Conservation (phyloP, 1,140 invertebrate species). For the Drosophila lini region DNA sequence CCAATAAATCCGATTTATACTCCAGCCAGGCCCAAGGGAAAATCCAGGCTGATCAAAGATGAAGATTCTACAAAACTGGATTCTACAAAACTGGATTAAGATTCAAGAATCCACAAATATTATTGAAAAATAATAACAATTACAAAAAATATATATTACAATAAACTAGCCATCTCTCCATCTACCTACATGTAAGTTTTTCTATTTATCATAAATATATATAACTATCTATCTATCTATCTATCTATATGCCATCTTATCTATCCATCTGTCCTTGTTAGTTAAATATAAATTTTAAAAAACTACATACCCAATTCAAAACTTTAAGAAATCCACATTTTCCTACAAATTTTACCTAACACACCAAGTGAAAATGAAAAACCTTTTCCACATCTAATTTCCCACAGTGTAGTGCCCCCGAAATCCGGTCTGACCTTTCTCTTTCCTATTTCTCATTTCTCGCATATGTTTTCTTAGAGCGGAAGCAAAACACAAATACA, state of each 20-base stretch:
- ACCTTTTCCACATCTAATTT: background rate
- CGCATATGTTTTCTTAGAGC: slow-evolving; percentile 14
- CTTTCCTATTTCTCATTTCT: background rate
- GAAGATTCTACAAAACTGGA: too few species aligned
- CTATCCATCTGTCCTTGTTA: background rate
- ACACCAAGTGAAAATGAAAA: too few species aligned
- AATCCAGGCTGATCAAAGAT: background rate
- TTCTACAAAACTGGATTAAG: background rate
- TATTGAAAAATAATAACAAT: background rate
- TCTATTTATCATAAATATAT: too few species aligned
- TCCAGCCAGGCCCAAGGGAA: background rate
- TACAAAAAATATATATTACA: too few species aligned
- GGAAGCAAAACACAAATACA: slow-evolving; percentile 38
- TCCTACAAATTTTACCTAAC: too few species aligned
- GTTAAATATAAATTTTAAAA: too few species aligned
- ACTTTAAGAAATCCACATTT: too few species aligned
- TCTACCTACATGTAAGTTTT: too few species aligned
- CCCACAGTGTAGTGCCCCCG: background rate
- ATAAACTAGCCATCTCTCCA: background rate
- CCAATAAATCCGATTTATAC: background rate
- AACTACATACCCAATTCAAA: too few species aligned
- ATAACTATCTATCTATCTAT: background rate
- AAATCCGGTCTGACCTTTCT: slow-evolving; percentile 38
- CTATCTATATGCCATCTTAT: background rate
- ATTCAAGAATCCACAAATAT: background rate